phyloP scores from a whole-genome alignment of 2,113 vertebrate species.

The Neolamprologus brichardi region DNA sequence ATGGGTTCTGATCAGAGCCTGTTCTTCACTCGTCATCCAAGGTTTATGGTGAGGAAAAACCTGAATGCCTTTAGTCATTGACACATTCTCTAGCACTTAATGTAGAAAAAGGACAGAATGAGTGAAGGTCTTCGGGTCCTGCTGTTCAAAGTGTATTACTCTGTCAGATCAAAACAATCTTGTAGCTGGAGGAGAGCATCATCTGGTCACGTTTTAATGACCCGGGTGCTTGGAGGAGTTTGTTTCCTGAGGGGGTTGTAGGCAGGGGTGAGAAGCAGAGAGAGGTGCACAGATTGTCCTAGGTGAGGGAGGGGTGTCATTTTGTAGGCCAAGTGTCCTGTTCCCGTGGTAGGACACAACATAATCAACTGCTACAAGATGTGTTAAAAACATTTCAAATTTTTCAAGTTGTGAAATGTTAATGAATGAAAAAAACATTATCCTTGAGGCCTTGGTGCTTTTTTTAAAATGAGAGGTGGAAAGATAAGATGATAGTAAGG shows the following conservation, averaged over 20 bases:
- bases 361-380: not conserved
- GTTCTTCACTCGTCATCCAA: not conserved
- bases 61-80: not conserved
- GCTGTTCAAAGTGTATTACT: not conserved
- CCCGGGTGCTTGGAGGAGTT: not conserved
- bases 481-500: not conserved
- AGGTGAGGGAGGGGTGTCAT: not conserved
- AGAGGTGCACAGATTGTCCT: not conserved
- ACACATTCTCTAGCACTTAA: not conserved
- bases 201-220: not conserved
- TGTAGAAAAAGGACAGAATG: not conserved
- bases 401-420: not conserved
- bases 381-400: not conserved
- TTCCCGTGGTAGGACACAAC: not conserved
- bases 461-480: not conserved
- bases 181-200: not conserved
- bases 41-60: not conserved
- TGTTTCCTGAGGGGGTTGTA: not conserved
- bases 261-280: not conserved
- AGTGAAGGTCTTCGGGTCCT: not conserved
- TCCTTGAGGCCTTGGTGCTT: not conserved
- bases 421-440: not conserved
- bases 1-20: not conserved
- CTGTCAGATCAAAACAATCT: not conserved
- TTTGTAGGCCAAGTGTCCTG: not conserved